Conservation (phyloP, 2,888 invertebrate species). For the Parnassius apollo region DNA sequence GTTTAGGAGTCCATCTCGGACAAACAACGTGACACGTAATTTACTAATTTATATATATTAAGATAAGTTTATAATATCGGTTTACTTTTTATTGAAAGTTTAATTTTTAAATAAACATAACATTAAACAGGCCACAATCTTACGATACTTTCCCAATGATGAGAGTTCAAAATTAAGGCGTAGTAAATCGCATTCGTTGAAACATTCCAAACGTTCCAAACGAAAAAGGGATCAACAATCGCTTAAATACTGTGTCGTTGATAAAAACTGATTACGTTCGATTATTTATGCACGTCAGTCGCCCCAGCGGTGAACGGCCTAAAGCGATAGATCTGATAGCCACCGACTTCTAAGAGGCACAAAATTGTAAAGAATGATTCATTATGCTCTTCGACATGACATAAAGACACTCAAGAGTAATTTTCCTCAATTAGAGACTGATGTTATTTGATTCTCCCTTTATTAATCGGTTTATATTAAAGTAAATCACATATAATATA, state of each 20-base stretch:
- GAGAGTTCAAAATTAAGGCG: neutral
- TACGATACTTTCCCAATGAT: no score
- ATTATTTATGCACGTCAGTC: constrained; percentile 65
- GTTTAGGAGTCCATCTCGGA: no score
- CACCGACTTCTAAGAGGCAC: constrained; percentile 4
- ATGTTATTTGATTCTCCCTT: neutral
- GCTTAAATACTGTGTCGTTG: constrained; percentile 62
- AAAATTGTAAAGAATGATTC: constrained; percentile 1
- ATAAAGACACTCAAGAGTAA: neutral
- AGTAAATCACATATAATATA: no score
- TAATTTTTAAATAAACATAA: no score
- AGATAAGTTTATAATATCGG: no score
- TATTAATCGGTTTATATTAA: neutral
- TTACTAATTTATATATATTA: no score
- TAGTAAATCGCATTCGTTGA: neutral
- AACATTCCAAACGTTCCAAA: constrained; percentile 10
- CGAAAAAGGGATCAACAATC: constrained; percentile 56
- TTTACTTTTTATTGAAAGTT: no score
- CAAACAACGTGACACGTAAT: no score
- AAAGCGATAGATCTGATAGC: constrained; percentile 27
- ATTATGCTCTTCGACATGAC: constrained; percentile 9
- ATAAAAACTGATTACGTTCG: constrained; percentile 68
- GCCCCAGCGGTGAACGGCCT: constrained; percentile 34
- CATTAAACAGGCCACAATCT: no score
- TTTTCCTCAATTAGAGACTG: neutral